Evolutionary conservation across 2,113 vertebrate genomes (phyloP).

Genomic region (Spizaetus ornatus): DNA sequence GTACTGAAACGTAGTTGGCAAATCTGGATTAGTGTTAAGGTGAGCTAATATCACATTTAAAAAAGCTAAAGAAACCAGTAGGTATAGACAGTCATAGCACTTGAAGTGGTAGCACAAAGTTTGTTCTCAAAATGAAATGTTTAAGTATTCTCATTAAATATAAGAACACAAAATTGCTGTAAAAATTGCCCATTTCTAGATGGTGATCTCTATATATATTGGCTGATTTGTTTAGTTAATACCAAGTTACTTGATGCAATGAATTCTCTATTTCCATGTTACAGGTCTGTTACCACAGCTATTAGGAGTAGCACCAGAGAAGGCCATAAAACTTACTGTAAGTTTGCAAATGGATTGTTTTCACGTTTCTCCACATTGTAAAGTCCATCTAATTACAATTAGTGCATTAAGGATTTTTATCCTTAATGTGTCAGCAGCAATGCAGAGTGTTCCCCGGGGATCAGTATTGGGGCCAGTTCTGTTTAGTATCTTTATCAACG

Average conservation of each 20-base stretch:
- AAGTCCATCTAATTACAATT: not conserved
- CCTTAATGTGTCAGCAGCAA: not conserved
- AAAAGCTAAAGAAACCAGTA: not conserved
- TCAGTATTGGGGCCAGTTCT: not conserved
- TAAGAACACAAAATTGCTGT: slow-evolving; percentile 71
- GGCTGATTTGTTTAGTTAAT: slow-evolving; percentile 66
- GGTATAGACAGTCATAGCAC: not conserved
- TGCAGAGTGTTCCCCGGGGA: not conserved
- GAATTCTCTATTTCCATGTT: slow-evolving; percentile 66
- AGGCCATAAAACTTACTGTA: slow-evolving; percentile 95
- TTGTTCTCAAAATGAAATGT: slow-evolving; percentile 73
- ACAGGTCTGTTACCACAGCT: slow-evolving; percentile 92
- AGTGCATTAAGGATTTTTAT: not conserved
- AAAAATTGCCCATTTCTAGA: slow-evolving; percentile 63
- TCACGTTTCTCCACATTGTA: not conserved
- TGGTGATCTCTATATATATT: slow-evolving; percentile 32
- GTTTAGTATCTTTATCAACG: not conserved
- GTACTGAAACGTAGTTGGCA: not conserved
- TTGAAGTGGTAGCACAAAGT: slow-evolving; percentile 46
- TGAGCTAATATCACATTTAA: not conserved
- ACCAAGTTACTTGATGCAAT: slow-evolving; percentile 47
- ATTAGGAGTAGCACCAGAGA: slow-evolving; percentile 93
- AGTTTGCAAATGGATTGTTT: slow-evolving; percentile 68
- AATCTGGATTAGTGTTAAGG: not conserved
- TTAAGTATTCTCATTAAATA: slow-evolving; percentile 78